These are phyloP conservation scores for Raja brachyura DNA, from an alignment of 2,113 vertebrate genomes.

Conservation along the genomic window DNA sequence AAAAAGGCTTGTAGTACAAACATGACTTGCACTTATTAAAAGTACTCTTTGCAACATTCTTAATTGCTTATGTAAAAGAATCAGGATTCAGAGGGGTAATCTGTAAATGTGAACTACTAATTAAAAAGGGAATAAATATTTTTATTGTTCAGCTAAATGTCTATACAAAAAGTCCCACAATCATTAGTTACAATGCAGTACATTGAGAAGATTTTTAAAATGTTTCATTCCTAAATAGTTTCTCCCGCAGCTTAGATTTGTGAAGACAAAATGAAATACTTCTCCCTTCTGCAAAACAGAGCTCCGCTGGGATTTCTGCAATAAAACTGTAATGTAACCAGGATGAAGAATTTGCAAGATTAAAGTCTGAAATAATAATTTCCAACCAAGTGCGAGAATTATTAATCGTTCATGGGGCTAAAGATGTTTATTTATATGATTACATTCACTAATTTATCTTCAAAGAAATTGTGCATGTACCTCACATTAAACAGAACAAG, in stretches of 20 bases:
- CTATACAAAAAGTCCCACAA: neutral
- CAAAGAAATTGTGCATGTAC: neutral
- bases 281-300: slow-evolving; percentile 22
- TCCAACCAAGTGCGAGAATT: neutral
- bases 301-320: neutral
- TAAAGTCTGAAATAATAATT: slow-evolving; percentile 16
- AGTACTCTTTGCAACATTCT: slow-evolving; percentile 28
- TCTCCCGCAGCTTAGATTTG: slow-evolving; percentile 1
- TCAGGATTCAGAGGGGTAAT: slow-evolving; percentile 6
- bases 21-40: slow-evolving; percentile 34
- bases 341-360: neutral
- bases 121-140: slow-evolving; percentile 24
- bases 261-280: slow-evolving; percentile 12
- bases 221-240: slow-evolving; percentile 30
- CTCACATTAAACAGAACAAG: neutral
- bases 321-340: neutral
- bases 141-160: slow-evolving; percentile 2
- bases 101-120: slow-evolving; percentile 27
- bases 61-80: slow-evolving; percentile 24
- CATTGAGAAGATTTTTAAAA: neutral
- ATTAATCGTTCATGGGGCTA: neutral
- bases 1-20: neutral
- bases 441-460: neutral
- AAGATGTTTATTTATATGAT: neutral
- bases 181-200: neutral